These are phyloP conservation scores for Drosophila nr. medialis DNA, from an alignment of 2,888 invertebrate genomes.

Conservation along the genomic window DNA sequence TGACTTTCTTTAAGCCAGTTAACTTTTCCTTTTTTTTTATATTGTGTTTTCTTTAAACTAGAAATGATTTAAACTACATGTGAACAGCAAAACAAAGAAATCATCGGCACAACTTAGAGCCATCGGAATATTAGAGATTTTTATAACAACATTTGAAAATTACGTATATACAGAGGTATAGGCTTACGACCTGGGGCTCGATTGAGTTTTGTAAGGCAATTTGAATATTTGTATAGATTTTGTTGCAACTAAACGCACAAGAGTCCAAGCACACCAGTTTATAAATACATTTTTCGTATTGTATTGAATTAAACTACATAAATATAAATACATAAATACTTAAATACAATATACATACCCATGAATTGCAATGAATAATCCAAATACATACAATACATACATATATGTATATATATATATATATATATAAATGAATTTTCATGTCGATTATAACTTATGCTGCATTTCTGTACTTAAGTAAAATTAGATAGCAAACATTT, in stretches of 20 bases:
- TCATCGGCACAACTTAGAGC: slow-evolving; percentile 14
- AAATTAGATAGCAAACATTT: slow-evolving; percentile 76
- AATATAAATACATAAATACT: slow-evolving; percentile 20
- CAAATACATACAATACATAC: slow-evolving; percentile 27
- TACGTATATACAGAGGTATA: slow-evolving; percentile 57
- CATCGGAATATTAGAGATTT: slow-evolving; percentile 57
- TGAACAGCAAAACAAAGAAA: slow-evolving; percentile 20
- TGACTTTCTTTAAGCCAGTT: slow-evolving; percentile 23
- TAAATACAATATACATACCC: slow-evolving; percentile 30
- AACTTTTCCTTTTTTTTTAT: too few species aligned
- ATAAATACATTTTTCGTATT: slow-evolving; percentile 53
- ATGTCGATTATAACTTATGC: slow-evolving; percentile 73
- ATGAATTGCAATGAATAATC: slow-evolving; percentile 52
- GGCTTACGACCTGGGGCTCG: slow-evolving; percentile 55
- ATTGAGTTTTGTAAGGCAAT: slow-evolving; percentile 56
- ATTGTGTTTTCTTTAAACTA: slow-evolving; percentile 16
- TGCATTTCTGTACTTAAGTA: slow-evolving; percentile 53
- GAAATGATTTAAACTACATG: slow-evolving; percentile 30
- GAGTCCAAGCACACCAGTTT: slow-evolving; percentile 65
- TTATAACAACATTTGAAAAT: slow-evolving; percentile 68
- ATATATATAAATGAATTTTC: slow-evolving; percentile 47
- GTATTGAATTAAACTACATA: slow-evolving; percentile 56
- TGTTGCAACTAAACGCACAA: slow-evolving; percentile 74
- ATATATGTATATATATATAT: slow-evolving; percentile 3
- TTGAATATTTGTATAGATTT: slow-evolving; percentile 64